A percentile compares a stretch with the other conserved stretches of the same genome.
Evolutionary conservation across 2,888 invertebrate genomes (phyloP).

Genomic region (Barypeithes pellucidus): DNA sequence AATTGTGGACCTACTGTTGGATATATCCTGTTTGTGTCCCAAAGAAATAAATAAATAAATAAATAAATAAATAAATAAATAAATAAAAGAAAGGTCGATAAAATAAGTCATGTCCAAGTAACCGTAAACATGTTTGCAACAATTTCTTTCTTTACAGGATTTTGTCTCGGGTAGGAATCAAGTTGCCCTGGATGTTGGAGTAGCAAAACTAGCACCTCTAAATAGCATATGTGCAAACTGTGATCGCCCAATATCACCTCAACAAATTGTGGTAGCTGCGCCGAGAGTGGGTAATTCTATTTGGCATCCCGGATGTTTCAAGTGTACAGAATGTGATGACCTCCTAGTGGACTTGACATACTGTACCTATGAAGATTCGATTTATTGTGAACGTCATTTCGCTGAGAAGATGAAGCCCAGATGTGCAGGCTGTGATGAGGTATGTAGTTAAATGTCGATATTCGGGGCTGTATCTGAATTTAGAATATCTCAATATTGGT

Average conservation of each 20-base stretch:
- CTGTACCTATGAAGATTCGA: constrained; percentile 90
- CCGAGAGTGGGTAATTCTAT: constrained; percentile 69
- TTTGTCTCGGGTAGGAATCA: constrained; percentile 96
- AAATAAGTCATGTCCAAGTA: too few relatives aligned
- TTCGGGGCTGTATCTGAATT: background rate
- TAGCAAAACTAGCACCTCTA: constrained; percentile 65
- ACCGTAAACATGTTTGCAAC: too few relatives aligned
- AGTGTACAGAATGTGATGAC: constrained; percentile 91
- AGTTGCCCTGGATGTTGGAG: constrained; percentile 95
- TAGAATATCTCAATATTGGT: too few relatives aligned
- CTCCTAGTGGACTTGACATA: constrained; percentile 96
- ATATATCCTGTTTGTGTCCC: too few relatives aligned
- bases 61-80: too few relatives aligned
- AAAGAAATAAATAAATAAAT: too few relatives aligned
- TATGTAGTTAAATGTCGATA: constrained; percentile 72
- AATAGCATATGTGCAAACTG: constrained; percentile 86
- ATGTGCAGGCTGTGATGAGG: constrained; percentile 98
- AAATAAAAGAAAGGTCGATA: too few relatives aligned
- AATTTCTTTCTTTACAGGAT: constrained; percentile 74
- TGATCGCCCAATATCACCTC: constrained; percentile 83
- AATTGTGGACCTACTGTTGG: too few relatives aligned
- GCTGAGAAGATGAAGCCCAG: constrained; percentile 96
- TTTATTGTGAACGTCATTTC: constrained; percentile 96
- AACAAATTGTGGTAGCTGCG: constrained; percentile 83
- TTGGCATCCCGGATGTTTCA: constrained; percentile 94